A percentile compares a stretch with the other conserved stretches of the same genome.
phyloP scores from a whole-genome alignment of 2,888 invertebrate species.

The Ichneumoninae sp. region DNA sequence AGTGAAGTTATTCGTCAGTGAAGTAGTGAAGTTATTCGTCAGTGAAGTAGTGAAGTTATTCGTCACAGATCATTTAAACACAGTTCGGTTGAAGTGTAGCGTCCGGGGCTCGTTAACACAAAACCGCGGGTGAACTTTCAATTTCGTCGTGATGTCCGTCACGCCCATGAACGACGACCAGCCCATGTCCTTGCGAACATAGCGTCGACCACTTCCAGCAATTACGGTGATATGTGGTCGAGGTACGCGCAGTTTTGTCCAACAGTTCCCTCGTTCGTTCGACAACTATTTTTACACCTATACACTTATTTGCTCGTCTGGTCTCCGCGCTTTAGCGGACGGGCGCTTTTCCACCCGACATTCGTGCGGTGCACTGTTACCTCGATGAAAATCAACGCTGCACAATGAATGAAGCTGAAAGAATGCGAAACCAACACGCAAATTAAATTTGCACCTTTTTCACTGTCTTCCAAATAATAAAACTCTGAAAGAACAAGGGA shows the following conservation, averaged over 20 bases:
- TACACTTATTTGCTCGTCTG: background rate
- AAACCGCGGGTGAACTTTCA: slow-evolving; percentile 36
- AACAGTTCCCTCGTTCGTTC: slow-evolving; percentile 28
- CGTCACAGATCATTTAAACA: slow-evolving; percentile 26
- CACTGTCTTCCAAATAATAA: no score
- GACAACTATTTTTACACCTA: slow-evolving; percentile 24
- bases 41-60: no score
- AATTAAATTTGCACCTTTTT: no score
- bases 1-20: no score
- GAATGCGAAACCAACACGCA: no score
- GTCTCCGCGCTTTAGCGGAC: background rate
- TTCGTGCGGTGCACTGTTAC: background rate
- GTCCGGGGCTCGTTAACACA: background rate
- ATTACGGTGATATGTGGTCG: slow-evolving; percentile 20
- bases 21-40: slow-evolving; percentile 8
- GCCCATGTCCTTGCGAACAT: slow-evolving; percentile 19
- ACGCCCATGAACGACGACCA: slow-evolving; percentile 21
- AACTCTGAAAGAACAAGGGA: no score
- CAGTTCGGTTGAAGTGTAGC: slow-evolving; percentile 25
- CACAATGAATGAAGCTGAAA: no score
- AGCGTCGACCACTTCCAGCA: slow-evolving; percentile 24
- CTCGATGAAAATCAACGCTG: background rate
- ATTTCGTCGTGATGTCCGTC: slow-evolving; percentile 38
- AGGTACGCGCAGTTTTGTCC: slow-evolving; percentile 17
- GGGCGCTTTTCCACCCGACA: background rate